phyloP scores from a whole-genome alignment of 2,888 invertebrate genomes.

The Callinectes sapidus region DNA sequence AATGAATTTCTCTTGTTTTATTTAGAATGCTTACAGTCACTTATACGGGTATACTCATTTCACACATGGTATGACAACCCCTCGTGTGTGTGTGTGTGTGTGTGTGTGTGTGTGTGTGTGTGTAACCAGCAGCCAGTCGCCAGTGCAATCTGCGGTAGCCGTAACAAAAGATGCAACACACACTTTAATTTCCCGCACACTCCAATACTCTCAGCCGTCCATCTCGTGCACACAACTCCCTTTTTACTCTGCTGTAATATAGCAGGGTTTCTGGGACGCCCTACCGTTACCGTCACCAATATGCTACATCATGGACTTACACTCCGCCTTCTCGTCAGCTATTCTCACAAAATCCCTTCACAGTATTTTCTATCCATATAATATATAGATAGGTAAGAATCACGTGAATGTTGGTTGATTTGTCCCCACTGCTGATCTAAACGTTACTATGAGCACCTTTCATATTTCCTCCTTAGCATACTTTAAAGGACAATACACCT shows the following conservation, averaged over 20 bases:
- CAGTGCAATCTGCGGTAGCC: neutral
- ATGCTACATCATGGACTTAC: too few relatives aligned
- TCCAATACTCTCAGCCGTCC: neutral
- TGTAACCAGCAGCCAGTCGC: neutral
- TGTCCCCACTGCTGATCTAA: neutral
- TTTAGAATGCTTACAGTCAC: neutral
- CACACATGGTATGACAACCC: too few relatives aligned
- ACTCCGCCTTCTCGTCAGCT: too few relatives aligned
- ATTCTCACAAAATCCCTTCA: too few relatives aligned
- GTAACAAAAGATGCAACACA: neutral
- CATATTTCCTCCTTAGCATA: neutral
- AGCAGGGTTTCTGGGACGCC: neutral
- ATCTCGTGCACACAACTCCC: neutral
- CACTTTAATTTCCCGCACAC: neutral
- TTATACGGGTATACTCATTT: neutral
- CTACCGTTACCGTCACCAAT: neutral
- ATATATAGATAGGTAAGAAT: neutral
- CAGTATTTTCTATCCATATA: too few relatives aligned
- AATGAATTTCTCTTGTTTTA: neutral
- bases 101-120: conserved; percentile 17
- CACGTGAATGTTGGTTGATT: neutral
- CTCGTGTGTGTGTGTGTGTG: neutral
- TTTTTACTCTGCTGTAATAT: neutral
- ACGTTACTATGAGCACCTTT: neutral
- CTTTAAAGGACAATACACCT: neutral